Percentiles rank a stretch among this genome's conserved stretches.
Evolutionary conservation across 92 coral and sea anemone species (phyloP).

Genomic region (Actinostola sp.): DNA sequence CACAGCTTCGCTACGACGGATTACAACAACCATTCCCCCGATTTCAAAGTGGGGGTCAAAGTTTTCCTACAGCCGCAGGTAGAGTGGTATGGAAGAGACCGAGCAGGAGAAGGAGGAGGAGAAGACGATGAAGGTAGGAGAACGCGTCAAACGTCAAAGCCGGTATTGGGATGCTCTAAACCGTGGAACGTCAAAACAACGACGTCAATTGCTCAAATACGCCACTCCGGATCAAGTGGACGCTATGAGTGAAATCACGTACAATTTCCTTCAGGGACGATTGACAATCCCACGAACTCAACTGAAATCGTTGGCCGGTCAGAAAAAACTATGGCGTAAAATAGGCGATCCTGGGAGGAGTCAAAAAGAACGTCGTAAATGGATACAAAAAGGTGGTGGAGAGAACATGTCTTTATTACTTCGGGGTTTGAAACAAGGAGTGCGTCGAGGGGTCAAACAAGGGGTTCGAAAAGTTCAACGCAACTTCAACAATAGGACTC

Average conservation of each 20-base stretch:
- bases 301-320: background rate
- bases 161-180: background rate
- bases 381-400: background rate
- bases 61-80: too few relatives aligned
- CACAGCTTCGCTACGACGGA: too few relatives aligned
- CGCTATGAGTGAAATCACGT: background rate
- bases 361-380: background rate
- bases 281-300: background rate
- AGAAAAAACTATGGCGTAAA: background rate
- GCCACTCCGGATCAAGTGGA: conserved; percentile 19
- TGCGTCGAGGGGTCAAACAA: background rate
- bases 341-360: background rate
- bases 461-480: background rate
- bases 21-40: too few relatives aligned
- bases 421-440: background rate
- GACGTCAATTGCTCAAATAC: background rate
- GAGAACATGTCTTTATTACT: background rate
- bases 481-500: background rate
- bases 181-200: background rate
- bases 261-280: background rate
- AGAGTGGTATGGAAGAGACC: too few relatives aligned
- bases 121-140: too few relatives aligned
- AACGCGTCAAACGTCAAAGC: background rate
- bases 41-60: too few relatives aligned
- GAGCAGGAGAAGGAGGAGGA: too few relatives aligned